A percentile compares a stretch with the other conserved stretches of the same genome.
Evolutionary conservation across 1,140 invertebrate species (phyloP).

Genomic region (Leptonema lineaticorne): DNA sequence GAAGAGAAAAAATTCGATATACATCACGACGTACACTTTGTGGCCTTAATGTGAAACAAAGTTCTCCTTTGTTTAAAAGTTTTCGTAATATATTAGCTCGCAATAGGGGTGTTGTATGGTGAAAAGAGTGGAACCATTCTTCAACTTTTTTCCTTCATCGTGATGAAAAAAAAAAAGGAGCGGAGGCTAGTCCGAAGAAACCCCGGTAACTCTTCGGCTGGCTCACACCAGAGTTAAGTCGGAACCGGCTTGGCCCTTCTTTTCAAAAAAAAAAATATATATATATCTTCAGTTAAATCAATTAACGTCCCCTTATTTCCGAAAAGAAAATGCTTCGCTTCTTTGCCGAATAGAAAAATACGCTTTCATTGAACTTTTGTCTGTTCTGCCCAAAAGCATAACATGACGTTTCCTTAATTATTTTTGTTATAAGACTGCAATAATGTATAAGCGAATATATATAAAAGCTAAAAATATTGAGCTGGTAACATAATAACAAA

Average conservation of each 20-base stretch:
- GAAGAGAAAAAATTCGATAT: no score
- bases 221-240: background rate
- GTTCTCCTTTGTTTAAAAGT: background rate
- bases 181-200: no score
- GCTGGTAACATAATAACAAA: no score
- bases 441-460: no score
- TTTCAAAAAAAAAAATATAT: no score
- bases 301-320: background rate
- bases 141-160: background rate
- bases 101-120: background rate
- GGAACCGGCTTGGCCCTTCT: background rate
- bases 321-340: background rate
- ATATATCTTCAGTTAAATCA: conserved; percentile 2
- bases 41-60: background rate
- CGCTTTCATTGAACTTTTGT: background rate
- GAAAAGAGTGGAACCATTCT: background rate
- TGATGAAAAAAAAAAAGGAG: background rate
- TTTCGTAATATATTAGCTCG: background rate
- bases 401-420: no score
- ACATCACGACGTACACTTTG: background rate
- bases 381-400: no score
- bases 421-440: no score
- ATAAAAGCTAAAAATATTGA: no score
- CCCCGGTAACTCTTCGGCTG: background rate
- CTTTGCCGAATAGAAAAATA: background rate